phyloP scores from a whole-genome alignment of 2,113 vertebrate species.

The Microcebus ravelobensis region DNA sequence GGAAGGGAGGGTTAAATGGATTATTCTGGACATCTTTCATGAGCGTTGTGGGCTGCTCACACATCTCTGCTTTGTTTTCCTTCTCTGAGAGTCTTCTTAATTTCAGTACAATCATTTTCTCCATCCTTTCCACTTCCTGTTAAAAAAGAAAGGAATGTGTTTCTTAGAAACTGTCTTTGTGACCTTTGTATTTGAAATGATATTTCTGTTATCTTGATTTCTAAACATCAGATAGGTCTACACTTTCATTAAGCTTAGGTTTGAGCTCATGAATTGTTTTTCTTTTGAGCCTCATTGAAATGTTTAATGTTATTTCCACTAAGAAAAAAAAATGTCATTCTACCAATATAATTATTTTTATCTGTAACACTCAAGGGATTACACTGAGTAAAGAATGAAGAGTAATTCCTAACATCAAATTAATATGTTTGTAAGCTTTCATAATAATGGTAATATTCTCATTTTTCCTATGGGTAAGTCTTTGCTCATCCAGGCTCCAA shows the following conservation, averaged over 20 bases:
- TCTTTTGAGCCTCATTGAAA: background rate
- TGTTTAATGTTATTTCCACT: background rate
- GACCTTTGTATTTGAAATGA: conserved; percentile 40
- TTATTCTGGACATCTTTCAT: conserved; percentile 32
- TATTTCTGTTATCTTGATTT: conserved; percentile 31
- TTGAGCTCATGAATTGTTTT: background rate
- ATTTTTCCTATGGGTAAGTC: background rate
- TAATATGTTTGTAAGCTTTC: background rate
- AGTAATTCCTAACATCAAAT: background rate
- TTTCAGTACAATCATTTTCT: conserved; percentile 66
- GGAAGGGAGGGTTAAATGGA: background rate
- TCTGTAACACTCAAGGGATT: background rate
- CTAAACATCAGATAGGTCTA: background rate
- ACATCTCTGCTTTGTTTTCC: conserved; percentile 47
- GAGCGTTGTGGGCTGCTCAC: background rate
- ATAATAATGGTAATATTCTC: background rate
- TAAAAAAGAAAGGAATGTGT: conserved; percentile 50
- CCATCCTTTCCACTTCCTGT: conserved; percentile 52
- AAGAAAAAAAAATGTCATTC: background rate
- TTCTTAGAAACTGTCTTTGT: conserved; percentile 42
- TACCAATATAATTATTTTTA: background rate
- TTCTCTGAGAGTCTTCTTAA: conserved; percentile 35
- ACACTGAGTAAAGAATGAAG: background rate
- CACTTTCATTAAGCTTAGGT: conserved; percentile 33
- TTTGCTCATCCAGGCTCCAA: background rate